These are phyloP conservation scores for Ceratina calcarata DNA, from an alignment of 1,140 invertebrate genomes.

Conservation along the genomic window DNA sequence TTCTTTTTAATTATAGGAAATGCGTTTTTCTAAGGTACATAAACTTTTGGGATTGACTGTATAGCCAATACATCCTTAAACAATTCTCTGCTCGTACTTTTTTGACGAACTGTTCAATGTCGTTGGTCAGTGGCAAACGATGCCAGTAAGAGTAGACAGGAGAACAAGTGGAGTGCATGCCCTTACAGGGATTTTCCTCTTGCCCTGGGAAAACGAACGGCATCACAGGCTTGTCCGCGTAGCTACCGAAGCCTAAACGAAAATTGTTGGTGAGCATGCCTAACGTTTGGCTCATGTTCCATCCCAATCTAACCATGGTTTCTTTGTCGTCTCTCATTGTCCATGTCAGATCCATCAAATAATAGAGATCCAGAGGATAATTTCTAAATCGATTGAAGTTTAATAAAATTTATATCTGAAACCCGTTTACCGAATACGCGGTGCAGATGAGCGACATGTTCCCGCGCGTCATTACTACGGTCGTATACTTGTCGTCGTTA, in stretches of 20 bases:
- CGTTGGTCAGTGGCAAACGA: conserved; percentile 74
- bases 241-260: conserved; percentile 88
- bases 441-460: neutral
- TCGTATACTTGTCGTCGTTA: no score
- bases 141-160: conserved; percentile 79
- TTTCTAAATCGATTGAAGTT: conserved; percentile 79
- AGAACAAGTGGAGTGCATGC: conserved; percentile 69
- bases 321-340: conserved; percentile 94
- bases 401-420: neutral
- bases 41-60: no score
- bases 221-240: conserved; percentile 88
- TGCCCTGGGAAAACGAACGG: conserved; percentile 80
- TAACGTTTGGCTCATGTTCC: conserved; percentile 83
- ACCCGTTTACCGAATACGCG: neutral
- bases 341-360: conserved; percentile 94
- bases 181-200: conserved; percentile 71
- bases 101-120: conserved; percentile 73
- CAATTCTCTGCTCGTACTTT: conserved; percentile 43
- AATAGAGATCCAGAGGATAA: conserved; percentile 96
- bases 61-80: no score
- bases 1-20: no score
- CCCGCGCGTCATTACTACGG: no score
- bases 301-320: conserved; percentile 88
- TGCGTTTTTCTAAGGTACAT: no score
- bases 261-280: conserved; percentile 90